These are phyloP conservation scores for Pilophorus perplexus DNA, from an alignment of 2,888 invertebrate species.

Conservation along the genomic window DNA sequence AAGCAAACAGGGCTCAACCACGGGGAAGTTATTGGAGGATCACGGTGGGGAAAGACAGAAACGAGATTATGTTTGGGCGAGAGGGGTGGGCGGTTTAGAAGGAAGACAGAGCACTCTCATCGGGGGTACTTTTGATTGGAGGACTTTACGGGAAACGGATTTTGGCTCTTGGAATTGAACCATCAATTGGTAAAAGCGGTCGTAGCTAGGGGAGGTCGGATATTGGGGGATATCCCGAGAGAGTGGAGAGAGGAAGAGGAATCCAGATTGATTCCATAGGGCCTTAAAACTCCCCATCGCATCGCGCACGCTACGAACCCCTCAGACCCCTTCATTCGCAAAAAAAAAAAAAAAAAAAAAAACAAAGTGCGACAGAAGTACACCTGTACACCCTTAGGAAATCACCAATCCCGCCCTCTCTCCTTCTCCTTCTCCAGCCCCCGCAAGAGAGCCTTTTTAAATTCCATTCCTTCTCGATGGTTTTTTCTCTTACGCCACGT, in stretches of 20 bases:
- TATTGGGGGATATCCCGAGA: neutral
- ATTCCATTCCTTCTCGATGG: conserved; percentile 6
- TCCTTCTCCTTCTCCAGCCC: conserved; percentile 9
- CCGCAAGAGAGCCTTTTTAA: conserved; percentile 6
- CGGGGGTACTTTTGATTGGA: conserved; percentile 35
- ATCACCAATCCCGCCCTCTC: no score
- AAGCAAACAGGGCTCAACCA: conserved; percentile 4
- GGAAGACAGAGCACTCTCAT: conserved; percentile 25
- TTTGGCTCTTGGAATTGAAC: conserved; percentile 40
- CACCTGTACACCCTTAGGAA: conserved; percentile 24
- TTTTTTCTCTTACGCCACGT: no score
- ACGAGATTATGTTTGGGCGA: conserved; percentile 1
- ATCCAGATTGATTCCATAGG: conserved; percentile 36
- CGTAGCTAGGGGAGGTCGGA: conserved; percentile 1
- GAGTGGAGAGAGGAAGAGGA: conserved; percentile 4
- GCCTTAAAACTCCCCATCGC: conserved; percentile 10
- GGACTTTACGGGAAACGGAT: conserved; percentile 31
- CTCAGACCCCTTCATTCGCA: neutral
- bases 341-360: neutral
- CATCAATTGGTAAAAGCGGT: conserved; percentile 40
- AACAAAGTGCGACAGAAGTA: no score
- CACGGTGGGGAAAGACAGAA: conserved; percentile 19
- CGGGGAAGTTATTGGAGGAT: conserved; percentile 22
- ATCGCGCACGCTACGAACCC: conserved; percentile 10
- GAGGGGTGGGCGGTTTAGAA: no score